These are phyloP conservation scores for Pteropus rufus DNA, from an alignment of 2,797 vertebrate genomes.

Conservation along the genomic window DNA sequence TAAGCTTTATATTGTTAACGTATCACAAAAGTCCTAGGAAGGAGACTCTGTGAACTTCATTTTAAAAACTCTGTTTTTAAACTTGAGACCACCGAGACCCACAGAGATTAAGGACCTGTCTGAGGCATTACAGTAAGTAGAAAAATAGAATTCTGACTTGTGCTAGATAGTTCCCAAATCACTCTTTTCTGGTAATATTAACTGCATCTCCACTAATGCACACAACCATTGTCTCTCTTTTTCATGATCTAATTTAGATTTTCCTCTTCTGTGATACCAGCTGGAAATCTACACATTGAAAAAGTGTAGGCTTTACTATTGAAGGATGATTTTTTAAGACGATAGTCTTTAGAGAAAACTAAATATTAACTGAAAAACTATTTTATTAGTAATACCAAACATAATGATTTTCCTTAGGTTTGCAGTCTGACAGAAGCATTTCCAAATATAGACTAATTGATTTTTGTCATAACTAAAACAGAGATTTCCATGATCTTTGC, in stretches of 20 bases:
- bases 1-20: not conserved
- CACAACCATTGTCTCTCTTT: not conserved
- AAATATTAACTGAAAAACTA: not conserved
- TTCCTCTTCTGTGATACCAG: not conserved
- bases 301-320: not conserved
- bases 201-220: not conserved
- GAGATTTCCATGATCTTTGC: slow-evolving; percentile 61
- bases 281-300: not conserved
- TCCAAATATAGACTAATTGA: slow-evolving; percentile 75
- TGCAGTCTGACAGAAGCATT: slow-evolving; percentile 48
- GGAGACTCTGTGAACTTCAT: not conserved
- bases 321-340: slow-evolving; percentile 3
- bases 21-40: not conserved
- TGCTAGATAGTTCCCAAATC: not conserved
- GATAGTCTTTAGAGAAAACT: slow-evolving; percentile 42
- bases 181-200: not conserved
- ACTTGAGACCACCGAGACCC: not conserved
- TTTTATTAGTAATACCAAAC: slow-evolving; percentile 37
- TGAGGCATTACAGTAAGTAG: not conserved
- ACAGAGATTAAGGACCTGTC: not conserved
- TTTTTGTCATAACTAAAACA: slow-evolving; percentile 63
- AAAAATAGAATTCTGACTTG: not conserved
- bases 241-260: not conserved
- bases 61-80: not conserved
- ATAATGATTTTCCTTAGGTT: slow-evolving; percentile 62